phyloP scores from a whole-genome alignment of 2,888 invertebrate genomes.

The Lymantria dispar region DNA sequence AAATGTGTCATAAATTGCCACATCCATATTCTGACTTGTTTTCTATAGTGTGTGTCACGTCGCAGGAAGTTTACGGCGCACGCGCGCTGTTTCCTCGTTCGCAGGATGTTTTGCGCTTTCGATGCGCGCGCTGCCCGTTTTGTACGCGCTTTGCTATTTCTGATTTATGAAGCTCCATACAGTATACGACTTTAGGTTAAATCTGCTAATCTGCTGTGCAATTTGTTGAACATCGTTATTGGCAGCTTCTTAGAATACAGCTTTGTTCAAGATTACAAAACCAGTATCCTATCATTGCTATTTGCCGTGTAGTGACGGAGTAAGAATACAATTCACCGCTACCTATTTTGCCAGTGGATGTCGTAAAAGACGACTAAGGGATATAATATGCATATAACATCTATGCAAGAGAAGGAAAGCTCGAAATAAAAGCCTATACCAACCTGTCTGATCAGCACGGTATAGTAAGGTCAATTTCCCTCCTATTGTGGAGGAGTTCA shows the following conservation, averaged over 20 bases:
- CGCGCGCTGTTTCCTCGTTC: slow-evolving; percentile 64
- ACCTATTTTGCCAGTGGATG: too few species aligned
- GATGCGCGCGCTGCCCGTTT: slow-evolving; percentile 32
- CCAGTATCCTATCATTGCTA: too few species aligned
- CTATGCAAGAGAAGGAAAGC: too few species aligned
- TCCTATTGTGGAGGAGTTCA: too few species aligned
- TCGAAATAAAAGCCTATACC: too few species aligned
- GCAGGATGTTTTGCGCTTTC: slow-evolving; percentile 62
- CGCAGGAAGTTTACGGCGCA: slow-evolving; percentile 67
- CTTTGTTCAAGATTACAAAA: not conserved
- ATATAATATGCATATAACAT: too few species aligned
- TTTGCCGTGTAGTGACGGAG: too few species aligned
- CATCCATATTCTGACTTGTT: slow-evolving; percentile 10
- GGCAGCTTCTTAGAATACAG: not conserved
- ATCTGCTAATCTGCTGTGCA: slow-evolving; percentile 1
- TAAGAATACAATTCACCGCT: too few species aligned
- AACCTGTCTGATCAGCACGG: too few species aligned
- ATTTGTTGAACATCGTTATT: not conserved
- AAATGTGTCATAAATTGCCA: slow-evolving; percentile 5
- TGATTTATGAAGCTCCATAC: slow-evolving; percentile 28
- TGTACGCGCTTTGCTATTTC: slow-evolving; percentile 29
- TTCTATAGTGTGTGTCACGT: slow-evolving; percentile 19
- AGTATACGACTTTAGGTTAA: slow-evolving; percentile 3
- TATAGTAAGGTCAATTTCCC: too few species aligned
- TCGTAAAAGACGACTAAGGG: too few species aligned